Base-by-base conservation (phyloP, 2,888 invertebrate genomes). In the Plemyria rubiginata region DNA sequence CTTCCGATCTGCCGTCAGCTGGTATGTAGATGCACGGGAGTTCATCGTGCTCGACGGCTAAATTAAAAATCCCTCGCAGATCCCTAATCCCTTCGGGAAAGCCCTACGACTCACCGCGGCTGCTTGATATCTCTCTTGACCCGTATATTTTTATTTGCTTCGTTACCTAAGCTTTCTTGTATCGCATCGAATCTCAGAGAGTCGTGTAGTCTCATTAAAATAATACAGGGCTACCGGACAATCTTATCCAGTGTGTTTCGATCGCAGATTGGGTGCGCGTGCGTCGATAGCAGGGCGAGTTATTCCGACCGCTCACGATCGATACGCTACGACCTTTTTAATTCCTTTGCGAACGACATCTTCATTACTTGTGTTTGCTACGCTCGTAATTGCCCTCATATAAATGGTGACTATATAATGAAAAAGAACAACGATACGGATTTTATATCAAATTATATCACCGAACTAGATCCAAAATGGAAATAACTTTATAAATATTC, bases 191-290 rank as follows among this genome's bases (percentile, higher is more conserved):
- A 92, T 92, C 92, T 90, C 84, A 78, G 72, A 77, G 84, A 92
- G 88, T 91, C 90, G 91, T 90, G 92, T 92, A 90, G 92, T 90
- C 92, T 92, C 92, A 92, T 92, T 92, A 92, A 92, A 92, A 92
- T 92, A 91, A 92, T 92, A 91, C 92, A 88, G 87, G 83, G 92
- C 92, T 92, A 92, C 92, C 79, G 92, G 91, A 92, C 92, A 90
- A 92, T 92, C 92, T 92, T 92, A 92, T 92, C 92, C 92, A 79
- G 86, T 89, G 87, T 89, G 87, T 90, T 91, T 86, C 87, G 90
- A 92, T 92, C 92, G 88, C 85, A 88, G 92, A 92, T 92, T 88
- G 90, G 88, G 87, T 87, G 92, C 92, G 91, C 92, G 91, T 92
- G 92, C 90, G 84, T 69, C 86, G 92, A 92, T 92, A 92, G 86